Conservation (phyloP, 2,113 vertebrate species). For the Mandrillus leucophaeus region DNA sequence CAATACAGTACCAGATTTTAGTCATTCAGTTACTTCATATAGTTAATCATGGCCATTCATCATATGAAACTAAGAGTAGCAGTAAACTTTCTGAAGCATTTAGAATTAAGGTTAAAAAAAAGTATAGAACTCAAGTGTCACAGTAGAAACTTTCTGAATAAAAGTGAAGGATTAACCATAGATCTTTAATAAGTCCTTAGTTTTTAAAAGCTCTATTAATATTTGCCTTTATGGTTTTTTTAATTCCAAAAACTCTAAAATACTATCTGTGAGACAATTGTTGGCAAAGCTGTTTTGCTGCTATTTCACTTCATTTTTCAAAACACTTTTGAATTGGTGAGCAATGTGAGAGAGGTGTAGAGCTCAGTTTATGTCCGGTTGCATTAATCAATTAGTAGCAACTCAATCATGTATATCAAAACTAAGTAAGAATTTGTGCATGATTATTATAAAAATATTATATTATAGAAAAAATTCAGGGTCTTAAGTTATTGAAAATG, state of each 20-base stretch:
- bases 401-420: neutral
- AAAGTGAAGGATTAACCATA: neutral
- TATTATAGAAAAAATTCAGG: neutral
- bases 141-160: neutral
- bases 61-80: neutral
- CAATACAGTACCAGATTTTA: neutral
- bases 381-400: conserved; percentile 30
- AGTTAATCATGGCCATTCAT: neutral
- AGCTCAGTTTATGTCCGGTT: conserved; percentile 3
- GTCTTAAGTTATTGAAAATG: neutral
- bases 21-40: neutral
- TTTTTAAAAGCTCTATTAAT: conserved; percentile 26
- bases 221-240: conserved; percentile 12
- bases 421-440: neutral
- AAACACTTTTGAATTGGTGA: neutral
- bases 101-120: neutral
- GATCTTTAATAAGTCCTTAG: neutral
- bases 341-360: neutral
- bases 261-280: neutral
- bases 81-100: neutral
- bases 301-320: conserved; percentile 24
- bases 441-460: neutral
- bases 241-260: conserved; percentile 29
- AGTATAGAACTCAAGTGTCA: neutral
- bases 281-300: neutral